These are phyloP conservation scores for Rhabdophis nuchalis DNA, from an alignment of 2,797 vertebrate species.

Conservation along the genomic window DNA sequence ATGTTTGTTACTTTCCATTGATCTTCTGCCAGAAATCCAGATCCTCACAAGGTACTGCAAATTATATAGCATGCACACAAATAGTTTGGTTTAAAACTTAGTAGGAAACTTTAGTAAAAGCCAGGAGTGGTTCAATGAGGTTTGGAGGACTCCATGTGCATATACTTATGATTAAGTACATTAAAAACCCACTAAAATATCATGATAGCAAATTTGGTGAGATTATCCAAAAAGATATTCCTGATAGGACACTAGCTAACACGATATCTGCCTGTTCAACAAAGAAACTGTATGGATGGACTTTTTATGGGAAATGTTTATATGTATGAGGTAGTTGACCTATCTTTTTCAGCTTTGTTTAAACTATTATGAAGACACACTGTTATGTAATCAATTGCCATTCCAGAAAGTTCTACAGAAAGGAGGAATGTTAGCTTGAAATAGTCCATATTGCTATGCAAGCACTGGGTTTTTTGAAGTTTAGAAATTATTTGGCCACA, in stretches of 20 bases:
- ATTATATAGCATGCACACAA: background rate
- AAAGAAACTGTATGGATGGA: background rate
- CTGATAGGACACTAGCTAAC: background rate
- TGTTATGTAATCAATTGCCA: background rate
- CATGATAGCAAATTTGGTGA: background rate
- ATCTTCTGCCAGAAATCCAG: background rate
- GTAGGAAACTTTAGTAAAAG: background rate
- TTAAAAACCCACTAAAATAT: background rate
- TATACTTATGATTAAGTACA: background rate
- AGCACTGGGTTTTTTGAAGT: background rate
- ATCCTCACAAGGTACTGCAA: background rate
- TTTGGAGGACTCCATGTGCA: background rate
- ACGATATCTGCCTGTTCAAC: background rate
- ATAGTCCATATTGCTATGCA: background rate
- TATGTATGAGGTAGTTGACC: background rate
- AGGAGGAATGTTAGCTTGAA: background rate
- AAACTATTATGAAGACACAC: background rate
- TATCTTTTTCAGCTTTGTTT: background rate
- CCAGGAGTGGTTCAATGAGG: background rate
- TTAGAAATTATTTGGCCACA: background rate
- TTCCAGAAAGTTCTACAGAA: background rate
- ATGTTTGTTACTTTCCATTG: rapidly evolving
- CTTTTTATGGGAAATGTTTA: background rate
- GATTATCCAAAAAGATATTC: background rate
- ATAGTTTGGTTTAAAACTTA: background rate